Evolutionary conservation across 2,888 invertebrate species (phyloP), one percentile per base, ranked within the genome.

Genomic region (Monochamus alternatus): DNA sequence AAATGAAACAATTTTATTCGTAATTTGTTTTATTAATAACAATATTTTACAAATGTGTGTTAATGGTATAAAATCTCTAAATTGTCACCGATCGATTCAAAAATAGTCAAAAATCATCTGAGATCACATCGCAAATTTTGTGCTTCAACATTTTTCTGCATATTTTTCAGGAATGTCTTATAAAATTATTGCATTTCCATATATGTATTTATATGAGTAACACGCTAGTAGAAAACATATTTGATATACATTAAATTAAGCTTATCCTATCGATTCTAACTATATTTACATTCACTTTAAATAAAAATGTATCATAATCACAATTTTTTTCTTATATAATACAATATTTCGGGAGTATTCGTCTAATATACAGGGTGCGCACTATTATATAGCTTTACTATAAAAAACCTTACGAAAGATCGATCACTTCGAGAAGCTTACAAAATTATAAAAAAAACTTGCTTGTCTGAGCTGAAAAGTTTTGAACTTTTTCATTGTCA

Each of bases 241-340:
- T 14, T 67, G 5, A 59, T 64, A 69, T 47, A 69, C 51, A 68
- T 69, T 68, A 59, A 73, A 73, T 64, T 76, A 76, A 68, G 60
- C 73, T 52, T 65, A 73, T 47, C 47, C 63, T 73, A 62, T 44
- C 69, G 65, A 63, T 70, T 59, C 55, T 55, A 68, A 47, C 43
- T 72, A 64, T 76, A 76, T 76, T 62, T 76, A 76, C 76, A 71
- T 52, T 52, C 38, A 52, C n/a, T 71, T 71, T 71, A 79, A 77
- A 71, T 74, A 75, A 78, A 71, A 79, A 75, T 74, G 59, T 74
- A 74, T 75, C 75, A 76, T 76, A 73, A 80, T 78, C 78, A 79
- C 79, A 79, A 22, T 73, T 78, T 76, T 78, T 77, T 76, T 65
- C 65, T 74, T 72, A 74, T 76, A 77, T 78, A 73, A 71, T 76